Percentiles rank a stretch among this genome's conserved stretches.
Conservation (phyloP, 2,888 invertebrate species). For the Ernsta delagoae region DNA sequence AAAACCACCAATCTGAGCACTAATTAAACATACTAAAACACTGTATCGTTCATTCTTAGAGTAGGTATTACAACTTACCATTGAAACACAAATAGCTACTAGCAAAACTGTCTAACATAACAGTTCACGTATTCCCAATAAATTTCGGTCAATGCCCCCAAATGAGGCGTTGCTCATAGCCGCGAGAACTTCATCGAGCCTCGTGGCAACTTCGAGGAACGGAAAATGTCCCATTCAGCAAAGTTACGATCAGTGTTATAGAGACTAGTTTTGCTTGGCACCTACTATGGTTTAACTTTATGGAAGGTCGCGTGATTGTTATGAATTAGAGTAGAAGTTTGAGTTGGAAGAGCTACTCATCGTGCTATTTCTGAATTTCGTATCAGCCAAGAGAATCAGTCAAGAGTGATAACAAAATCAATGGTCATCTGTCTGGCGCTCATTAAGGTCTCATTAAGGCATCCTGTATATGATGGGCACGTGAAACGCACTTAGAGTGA, state of each 20-base stretch:
- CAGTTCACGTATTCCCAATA: conserved; percentile 1
- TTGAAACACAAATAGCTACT: neutral
- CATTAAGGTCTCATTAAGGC: too few relatives aligned
- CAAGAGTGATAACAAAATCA: too few relatives aligned
- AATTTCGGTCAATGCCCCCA: conserved; percentile 7
- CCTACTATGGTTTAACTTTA: neutral
- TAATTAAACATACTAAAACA: too few relatives aligned
- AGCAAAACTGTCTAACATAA: neutral
- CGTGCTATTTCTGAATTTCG: neutral
- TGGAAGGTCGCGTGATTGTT: too few relatives aligned
- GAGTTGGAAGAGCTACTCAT: neutral
- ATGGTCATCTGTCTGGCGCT: too few relatives aligned
- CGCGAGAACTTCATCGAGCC: neutral
- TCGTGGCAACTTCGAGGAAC: conserved; percentile 4
- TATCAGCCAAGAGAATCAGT: neutral
- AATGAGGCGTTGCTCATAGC: conserved; percentile 2
- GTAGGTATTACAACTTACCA: neutral
- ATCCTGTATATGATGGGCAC: too few relatives aligned
- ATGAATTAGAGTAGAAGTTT: neutral
- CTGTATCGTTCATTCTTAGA: neutral
- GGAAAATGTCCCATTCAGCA: neutral
- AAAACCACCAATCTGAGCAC: too few relatives aligned
- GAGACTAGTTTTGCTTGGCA: neutral
- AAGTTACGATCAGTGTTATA: neutral
- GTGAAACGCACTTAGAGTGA: too few relatives aligned